Percentiles rank a stretch among this genome's conserved stretches.
Evolutionary conservation across 2,797 vertebrate genomes (phyloP).

Genomic region (Hyperoplus lanceolatus): DNA sequence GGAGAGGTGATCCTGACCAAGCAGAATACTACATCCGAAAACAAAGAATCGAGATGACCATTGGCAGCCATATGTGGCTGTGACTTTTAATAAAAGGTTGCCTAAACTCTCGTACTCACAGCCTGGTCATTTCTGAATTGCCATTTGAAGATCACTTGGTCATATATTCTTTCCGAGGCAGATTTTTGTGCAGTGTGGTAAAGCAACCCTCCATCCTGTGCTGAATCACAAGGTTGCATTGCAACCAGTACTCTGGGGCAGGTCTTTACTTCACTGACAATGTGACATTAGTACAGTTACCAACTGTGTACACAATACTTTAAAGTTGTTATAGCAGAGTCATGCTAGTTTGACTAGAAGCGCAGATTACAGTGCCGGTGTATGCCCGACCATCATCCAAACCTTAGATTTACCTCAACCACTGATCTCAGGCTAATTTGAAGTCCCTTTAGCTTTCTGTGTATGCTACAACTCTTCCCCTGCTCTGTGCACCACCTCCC

Average conservation of each 20-base stretch:
- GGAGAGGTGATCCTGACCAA: conserved; percentile 68
- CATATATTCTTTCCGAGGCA: conserved; percentile 15
- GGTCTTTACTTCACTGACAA: neutral
- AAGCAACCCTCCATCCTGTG: conserved; percentile 30
- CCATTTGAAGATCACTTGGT: conserved; percentile 41
- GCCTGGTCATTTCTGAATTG: conserved; percentile 5
- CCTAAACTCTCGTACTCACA: conserved; percentile 27
- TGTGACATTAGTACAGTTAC: neutral
- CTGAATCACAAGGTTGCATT: conserved; percentile 49
- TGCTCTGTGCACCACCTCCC: conserved; percentile 52
- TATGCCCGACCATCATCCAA: neutral
- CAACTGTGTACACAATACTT: neutral
- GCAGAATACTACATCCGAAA: neutral
- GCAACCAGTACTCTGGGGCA: conserved; percentile 1
- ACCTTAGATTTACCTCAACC: neutral
- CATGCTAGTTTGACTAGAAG: neutral
- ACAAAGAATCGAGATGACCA: conserved; percentile 13
- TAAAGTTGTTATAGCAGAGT: neutral
- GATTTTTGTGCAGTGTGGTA: conserved; percentile 32
- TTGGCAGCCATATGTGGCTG: neutral
- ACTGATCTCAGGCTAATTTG: conserved; percentile 24
- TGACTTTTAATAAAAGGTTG: conserved; percentile 72
- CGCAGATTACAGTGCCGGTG: neutral
- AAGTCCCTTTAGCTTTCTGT: conserved; percentile 37
- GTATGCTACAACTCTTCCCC: conserved; percentile 51